phyloP scores from a whole-genome alignment of 2,888 invertebrate genomes.

The Troides helena region DNA sequence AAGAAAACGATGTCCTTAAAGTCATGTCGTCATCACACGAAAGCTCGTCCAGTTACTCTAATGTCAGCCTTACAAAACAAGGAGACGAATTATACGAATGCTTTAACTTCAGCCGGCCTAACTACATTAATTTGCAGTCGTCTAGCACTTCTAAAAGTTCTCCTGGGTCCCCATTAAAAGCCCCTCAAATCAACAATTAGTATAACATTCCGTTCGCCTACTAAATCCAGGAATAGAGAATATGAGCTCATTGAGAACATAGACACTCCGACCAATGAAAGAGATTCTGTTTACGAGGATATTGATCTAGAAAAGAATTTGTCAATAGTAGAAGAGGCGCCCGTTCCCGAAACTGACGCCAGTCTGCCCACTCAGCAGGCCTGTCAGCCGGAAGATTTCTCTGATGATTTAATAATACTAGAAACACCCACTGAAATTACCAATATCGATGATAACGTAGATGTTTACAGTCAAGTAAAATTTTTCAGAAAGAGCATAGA shows the following conservation, averaged over 20 bases:
- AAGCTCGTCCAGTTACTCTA: conserved; percentile 69
- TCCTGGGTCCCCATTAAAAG: conserved; percentile 73
- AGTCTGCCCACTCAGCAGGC: conserved; percentile 80
- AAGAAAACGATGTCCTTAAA: conserved; percentile 49
- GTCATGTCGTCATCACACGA: conserved; percentile 75
- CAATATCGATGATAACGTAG: conserved; percentile 60
- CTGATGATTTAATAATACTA: conserved; percentile 68
- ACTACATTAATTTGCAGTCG: conserved; percentile 71
- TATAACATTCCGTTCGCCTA: conserved; percentile 85
- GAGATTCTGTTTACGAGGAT: conserved; percentile 81
- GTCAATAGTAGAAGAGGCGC: conserved; percentile 77
- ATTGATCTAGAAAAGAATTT: conserved; percentile 73
- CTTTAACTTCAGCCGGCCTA: conserved; percentile 65
- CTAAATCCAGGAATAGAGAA: conserved; percentile 62
- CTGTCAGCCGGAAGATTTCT: conserved; percentile 69
- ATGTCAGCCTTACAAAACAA: conserved; percentile 57
- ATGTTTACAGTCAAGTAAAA: conserved; percentile 88
- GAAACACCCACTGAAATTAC: conserved; percentile 79
- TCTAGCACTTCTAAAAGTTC: conserved; percentile 71
- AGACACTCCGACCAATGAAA: conserved; percentile 67
- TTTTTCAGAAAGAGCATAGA: conserved; percentile 84
- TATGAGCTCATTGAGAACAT: conserved; percentile 71
- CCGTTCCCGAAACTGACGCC: conserved; percentile 78
- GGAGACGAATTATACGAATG: conserved; percentile 64
- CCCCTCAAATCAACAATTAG: conserved; percentile 85